A percentile compares a stretch with the other conserved stretches of the same genome.
phyloP scores from a whole-genome alignment of 2,888 invertebrate species.

The Eristalis tenax region DNA sequence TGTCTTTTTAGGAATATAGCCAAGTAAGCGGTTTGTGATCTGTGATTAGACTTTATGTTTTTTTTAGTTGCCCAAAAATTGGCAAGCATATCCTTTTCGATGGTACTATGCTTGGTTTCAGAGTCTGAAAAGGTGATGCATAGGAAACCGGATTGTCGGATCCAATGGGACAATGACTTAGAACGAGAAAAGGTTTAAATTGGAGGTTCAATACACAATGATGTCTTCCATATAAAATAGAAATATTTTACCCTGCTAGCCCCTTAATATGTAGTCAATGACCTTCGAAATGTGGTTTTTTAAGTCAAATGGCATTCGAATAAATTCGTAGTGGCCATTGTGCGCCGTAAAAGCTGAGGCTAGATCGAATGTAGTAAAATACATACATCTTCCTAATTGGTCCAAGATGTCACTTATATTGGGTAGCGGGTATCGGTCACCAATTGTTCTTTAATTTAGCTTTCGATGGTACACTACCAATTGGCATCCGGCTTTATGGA shows the following conservation, averaged over 20 bases:
- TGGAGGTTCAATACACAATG: too few relatives aligned
- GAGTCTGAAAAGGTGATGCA: slow-evolving; percentile 37
- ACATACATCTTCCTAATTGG: not conserved
- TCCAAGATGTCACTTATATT: slow-evolving; percentile 8
- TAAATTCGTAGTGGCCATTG: too few relatives aligned
- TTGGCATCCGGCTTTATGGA: not conserved
- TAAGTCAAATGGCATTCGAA: too few relatives aligned
- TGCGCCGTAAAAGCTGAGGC: too few relatives aligned
- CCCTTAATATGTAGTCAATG: too few relatives aligned
- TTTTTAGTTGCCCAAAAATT: slow-evolving; percentile 46
- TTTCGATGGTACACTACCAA: not conserved
- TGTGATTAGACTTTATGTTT: slow-evolving; percentile 44
- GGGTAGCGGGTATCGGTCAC: slow-evolving; percentile 44
- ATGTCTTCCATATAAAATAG: too few relatives aligned
- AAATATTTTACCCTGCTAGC: too few relatives aligned
- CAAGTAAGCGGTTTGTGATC: slow-evolving; percentile 37
- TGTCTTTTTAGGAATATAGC: slow-evolving; percentile 19
- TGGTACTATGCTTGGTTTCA: slow-evolving; percentile 37
- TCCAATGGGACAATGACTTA: slow-evolving; percentile 43
- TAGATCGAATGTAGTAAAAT: slow-evolving; percentile 3
- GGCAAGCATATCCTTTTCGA: slow-evolving; percentile 41
- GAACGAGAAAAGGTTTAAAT: too few relatives aligned
- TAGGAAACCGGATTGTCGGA: slow-evolving; percentile 40
- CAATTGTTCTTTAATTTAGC: slow-evolving; percentile 15
- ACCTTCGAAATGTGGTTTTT: too few relatives aligned